Evolutionary conservation across 2,888 invertebrate genomes (phyloP).

Genomic region (Brachypterus glaber): DNA sequence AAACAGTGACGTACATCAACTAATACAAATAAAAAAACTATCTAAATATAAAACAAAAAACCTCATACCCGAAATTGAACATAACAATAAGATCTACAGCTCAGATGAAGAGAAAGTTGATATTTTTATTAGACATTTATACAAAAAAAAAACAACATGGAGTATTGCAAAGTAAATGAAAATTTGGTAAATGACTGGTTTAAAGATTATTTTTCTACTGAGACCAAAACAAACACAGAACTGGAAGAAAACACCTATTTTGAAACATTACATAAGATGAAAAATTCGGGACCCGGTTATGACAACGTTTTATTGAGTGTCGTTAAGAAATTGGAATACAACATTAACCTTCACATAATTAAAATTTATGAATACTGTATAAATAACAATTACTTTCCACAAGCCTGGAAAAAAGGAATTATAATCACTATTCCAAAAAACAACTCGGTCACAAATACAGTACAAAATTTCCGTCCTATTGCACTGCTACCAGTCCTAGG

Average conservation of each 20-base stretch:
- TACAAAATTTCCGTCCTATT: not conserved
- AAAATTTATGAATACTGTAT: not conserved
- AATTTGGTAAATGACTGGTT: not conserved
- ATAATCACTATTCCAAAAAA: not conserved
- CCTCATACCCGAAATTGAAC: not conserved
- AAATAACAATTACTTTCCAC: constrained; percentile 1
- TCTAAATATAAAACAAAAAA: not conserved
- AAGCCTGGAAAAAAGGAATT: not conserved
- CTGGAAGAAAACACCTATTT: not conserved
- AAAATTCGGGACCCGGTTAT: not conserved
- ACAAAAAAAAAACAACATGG: not conserved
- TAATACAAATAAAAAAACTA: not conserved
- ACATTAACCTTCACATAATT: not conserved
- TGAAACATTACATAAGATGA: not conserved
- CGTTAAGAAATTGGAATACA: not conserved
- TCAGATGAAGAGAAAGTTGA: not conserved
- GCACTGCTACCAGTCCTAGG: not conserved
- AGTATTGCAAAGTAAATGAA: not conserved
- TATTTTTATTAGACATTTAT: not conserved
- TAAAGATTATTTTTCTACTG: not conserved
- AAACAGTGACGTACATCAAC: not conserved
- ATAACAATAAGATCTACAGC: constrained; percentile 1
- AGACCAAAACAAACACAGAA: not conserved
- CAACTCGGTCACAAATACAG: not conserved
- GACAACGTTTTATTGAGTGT: not conserved